Base-by-base conservation (phyloP, 2,797 vertebrate species). In the Periparus ater region DNA sequence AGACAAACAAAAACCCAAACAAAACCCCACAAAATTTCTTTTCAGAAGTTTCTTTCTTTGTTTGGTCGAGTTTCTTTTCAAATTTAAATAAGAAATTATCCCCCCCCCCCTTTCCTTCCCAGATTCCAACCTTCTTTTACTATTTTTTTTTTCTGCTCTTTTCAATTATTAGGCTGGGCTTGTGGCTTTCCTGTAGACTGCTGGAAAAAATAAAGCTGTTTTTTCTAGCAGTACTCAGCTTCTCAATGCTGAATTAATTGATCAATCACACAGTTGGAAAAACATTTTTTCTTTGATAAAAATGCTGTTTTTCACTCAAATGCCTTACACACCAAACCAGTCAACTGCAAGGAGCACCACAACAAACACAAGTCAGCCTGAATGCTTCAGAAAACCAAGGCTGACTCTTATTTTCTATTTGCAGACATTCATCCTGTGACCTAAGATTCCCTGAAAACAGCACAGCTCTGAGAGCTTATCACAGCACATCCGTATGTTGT, bases 261-360 rank as follows among this genome's bases (percentile, higher is more conserved):
- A 53, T 80, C 76, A 83, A 51, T 65, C 8, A 3, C 72, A 67
- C 65, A 81, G 45, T 34, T 85, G 68, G 53, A 90, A 85, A 77
- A 84, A 12, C 36, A 17, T 8, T 77, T 94, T 83, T 86, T 54
- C 55, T 88, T 66, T 48, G 36, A 74, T 51, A 91, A 84, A 94
- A 95, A 81, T 18, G 7, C 68, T 71, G 29, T 30, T 97, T 96
- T 93, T 50, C 55, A 81, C 29, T 90, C 68, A 93, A 83, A 93
- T 76, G 65, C 72, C 17, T 89, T 85, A 23, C 29, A 63, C 34
- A 76, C 60, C 50, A 63, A 91, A 62, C 17, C 53, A 85, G 27
- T 68, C 89, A 84, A 73, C 58, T 92, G 62, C 47, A 71, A 74
- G 89, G 36, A 92, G 38, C 45, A 4, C 27, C 27, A 55, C 38